These are phyloP conservation scores for Rhagologus leucostigma DNA, from an alignment of 2,113 vertebrate species.

Conservation along the genomic window DNA sequence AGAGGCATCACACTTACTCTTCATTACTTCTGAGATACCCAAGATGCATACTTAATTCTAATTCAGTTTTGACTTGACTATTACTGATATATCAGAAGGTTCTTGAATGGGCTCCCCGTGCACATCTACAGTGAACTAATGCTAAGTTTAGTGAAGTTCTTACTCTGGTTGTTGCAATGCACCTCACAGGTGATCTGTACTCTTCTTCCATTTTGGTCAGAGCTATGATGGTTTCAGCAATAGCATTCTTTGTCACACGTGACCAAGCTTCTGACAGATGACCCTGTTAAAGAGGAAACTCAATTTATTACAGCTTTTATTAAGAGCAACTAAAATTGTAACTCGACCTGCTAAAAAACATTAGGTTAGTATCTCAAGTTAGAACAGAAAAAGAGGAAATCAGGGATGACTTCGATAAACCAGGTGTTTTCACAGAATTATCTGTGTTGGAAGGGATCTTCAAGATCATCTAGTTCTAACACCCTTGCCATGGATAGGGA, in stretches of 20 bases:
- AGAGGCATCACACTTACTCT: background rate
- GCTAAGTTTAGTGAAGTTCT: background rate
- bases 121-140: background rate
- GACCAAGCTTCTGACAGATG: slow-evolving; percentile 98
- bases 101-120: background rate
- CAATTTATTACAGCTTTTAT: background rate
- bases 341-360: background rate
- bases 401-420: background rate
- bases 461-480: background rate
- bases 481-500: background rate
- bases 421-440: background rate
- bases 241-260: slow-evolving; percentile 96
- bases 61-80: background rate
- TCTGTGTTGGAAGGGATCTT: background rate
- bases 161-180: slow-evolving; percentile 96
- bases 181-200: slow-evolving; percentile 91
- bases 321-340: background rate
- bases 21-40: background rate
- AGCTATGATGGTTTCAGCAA: slow-evolving; percentile 98
- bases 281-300: slow-evolving; percentile 75
- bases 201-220: slow-evolving; percentile 99
- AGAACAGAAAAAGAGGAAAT: background rate
- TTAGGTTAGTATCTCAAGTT: background rate
- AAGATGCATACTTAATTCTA: background rate
- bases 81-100: background rate